Conservation (phyloP, 2,113 vertebrate species). For the Oceanodroma tethys region DNA sequence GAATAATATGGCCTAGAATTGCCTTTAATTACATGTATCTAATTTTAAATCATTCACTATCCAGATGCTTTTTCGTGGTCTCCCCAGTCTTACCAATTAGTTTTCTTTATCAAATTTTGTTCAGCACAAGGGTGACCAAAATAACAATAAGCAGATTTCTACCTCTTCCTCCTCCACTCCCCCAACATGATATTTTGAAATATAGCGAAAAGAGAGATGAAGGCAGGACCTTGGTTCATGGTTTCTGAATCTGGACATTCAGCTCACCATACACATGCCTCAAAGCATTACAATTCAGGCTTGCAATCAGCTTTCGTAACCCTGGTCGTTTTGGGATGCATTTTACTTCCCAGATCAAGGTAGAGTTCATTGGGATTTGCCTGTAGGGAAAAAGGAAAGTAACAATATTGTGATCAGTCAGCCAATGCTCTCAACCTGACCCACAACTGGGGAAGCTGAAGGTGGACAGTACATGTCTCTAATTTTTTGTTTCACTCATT, state of each 20-base stretch:
- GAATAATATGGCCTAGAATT: slow-evolving; percentile 18
- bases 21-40: neutral
- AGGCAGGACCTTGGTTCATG: slow-evolving; percentile 5
- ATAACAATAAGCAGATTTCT: neutral
- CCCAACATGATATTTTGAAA: neutral
- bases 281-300: slow-evolving; percentile 83
- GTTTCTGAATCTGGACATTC: slow-evolving; percentile 65
- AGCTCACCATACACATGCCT: slow-evolving; percentile 86
- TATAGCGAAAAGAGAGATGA: neutral
- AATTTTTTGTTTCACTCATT: neutral
- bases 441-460: neutral
- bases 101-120: neutral
- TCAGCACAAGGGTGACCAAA: neutral
- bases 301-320: slow-evolving; percentile 82
- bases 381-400: slow-evolving; percentile 65
- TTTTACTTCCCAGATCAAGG: slow-evolving; percentile 81
- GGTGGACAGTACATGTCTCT: neutral
- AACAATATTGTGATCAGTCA: neutral
- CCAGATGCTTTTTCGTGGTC: neutral
- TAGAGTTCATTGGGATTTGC: slow-evolving; percentile 72
- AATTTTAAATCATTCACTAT: neutral
- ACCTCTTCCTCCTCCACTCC: neutral
- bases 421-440: neutral
- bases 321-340: slow-evolving; percentile 76
- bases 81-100: neutral